phyloP scores from a whole-genome alignment of 2,797 vertebrate species.

The Myotis daubentonii region DNA sequence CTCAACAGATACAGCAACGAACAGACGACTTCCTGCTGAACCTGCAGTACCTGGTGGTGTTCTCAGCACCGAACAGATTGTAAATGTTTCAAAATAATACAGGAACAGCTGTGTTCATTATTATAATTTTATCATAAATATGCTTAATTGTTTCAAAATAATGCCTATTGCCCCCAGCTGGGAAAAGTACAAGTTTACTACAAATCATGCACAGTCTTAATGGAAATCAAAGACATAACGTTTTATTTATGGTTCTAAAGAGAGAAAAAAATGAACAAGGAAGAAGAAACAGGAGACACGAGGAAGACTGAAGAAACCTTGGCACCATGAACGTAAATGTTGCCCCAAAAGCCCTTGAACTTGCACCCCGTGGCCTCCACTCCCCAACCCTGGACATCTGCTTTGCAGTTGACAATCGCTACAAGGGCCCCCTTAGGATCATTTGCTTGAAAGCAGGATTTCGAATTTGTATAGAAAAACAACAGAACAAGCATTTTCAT shows the following conservation, averaged over 20 bases:
- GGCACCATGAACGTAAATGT: not conserved
- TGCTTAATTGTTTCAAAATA: slow-evolving; percentile 25
- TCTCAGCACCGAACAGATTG: not conserved
- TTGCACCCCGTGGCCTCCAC: accelerated
- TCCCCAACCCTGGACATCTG: not conserved
- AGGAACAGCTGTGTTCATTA: not conserved
- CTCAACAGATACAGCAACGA: not conserved
- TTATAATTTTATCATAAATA: slow-evolving; percentile 27
- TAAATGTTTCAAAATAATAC: slow-evolving; percentile 26
- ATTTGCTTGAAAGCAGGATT: slow-evolving; percentile 6
- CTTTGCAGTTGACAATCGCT: not conserved
- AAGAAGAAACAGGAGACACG: not conserved
- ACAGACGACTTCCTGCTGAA: not conserved
- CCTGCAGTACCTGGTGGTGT: not conserved
- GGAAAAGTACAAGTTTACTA: not conserved
- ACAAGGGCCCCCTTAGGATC: not conserved
- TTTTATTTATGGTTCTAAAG: not conserved
- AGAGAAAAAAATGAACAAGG: not conserved
- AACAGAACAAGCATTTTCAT: not conserved
- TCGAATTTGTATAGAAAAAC: not conserved
- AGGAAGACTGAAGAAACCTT: not conserved
- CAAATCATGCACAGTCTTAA: not conserved
- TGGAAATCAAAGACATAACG: not conserved
- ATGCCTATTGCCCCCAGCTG: not conserved
- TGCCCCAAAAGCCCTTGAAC: not conserved